Percentiles rank a stretch among this genome's conserved stretches.
Conservation (phyloP, 2,797 vertebrate genomes). For the Uromys caudimaculatus region DNA sequence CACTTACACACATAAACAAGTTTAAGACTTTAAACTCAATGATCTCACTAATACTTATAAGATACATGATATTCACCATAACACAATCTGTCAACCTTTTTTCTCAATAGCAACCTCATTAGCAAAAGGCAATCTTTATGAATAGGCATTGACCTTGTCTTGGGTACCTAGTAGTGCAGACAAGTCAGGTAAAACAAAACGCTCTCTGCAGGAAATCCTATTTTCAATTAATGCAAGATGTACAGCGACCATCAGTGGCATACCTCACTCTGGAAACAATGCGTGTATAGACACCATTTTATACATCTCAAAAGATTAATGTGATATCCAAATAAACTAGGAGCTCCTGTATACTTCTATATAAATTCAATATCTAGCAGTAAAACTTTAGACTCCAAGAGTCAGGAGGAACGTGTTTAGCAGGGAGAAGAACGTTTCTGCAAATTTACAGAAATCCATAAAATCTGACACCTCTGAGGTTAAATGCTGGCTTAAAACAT, state of each 20-base stretch:
- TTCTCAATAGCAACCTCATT: neutral
- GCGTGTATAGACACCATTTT: slow-evolving; percentile 41
- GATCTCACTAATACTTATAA: slow-evolving; percentile 38
- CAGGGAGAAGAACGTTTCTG: slow-evolving; percentile 34
- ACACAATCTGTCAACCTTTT: slow-evolving; percentile 6
- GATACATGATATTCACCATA: neutral
- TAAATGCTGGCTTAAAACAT: slow-evolving; percentile 39
- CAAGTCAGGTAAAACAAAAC: slow-evolving; percentile 41
- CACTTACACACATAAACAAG: neutral
- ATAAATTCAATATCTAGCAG: slow-evolving; percentile 45
- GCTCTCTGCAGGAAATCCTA: slow-evolving; percentile 28
- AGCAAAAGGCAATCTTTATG: neutral
- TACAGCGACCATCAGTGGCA: neutral
- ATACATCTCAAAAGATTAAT: slow-evolving; percentile 56
- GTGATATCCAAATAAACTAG: slow-evolving; percentile 48
- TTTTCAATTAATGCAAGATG: slow-evolving; percentile 58
- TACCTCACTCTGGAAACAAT: neutral
- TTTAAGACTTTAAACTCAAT: neutral
- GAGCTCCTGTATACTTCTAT: slow-evolving; percentile 40
- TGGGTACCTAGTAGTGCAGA: neutral
- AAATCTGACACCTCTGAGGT: slow-evolving; percentile 2
- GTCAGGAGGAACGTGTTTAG: slow-evolving; percentile 40
- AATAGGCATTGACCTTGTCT: slow-evolving; percentile 18
- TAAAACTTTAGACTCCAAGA: slow-evolving; percentile 53
- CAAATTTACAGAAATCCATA: slow-evolving; percentile 58